Evolutionary conservation across 1,140 invertebrate species (phyloP), one percentile per base, ranked within the genome.

Genomic region (Drosophila miranda): DNA sequence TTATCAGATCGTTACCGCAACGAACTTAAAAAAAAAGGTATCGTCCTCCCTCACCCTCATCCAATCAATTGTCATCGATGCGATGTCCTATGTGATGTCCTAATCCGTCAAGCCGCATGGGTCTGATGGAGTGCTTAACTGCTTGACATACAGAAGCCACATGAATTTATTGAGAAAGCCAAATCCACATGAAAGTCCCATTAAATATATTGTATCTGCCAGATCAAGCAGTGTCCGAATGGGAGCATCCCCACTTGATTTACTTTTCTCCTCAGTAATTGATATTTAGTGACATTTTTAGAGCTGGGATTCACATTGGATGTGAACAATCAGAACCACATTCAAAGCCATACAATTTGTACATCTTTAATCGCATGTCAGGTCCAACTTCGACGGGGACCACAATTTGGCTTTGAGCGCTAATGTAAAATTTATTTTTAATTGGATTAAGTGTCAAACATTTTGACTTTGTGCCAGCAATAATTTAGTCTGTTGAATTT

Each of bases 381-480:
- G 26, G 26, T 11, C 19, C 6, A 50, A 44, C 41, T 55, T 75
- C 46, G 49, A 51, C 61, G 30, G 11, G 9, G 11, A 49, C 44
- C 63, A 45, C 51, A 46, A 69, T 74, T 63, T 59, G 19, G 59
- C 73, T 76, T 53, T 19, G 57, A 42, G 56, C 78, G 64, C 63
- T 86, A 70, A 84, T 81, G 69, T 59, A 86, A 81, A 86, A 86
- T 86, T 69, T 75, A 82, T 87, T 78, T 86, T 78, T 75, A 67
- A 86, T 86, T 86, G 82, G 82, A 86, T 86, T 86, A 86, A 82
- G 64, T 81, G 82, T 74, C 82, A 87, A 71, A 87, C 74, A 82
- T 78, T 87, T 82, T 87, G 81, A 87, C 82, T 75, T 74, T 87
- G 56, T 78, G 74, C 55, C 80, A 84, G 69, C 80, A 76, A 52